These are phyloP conservation scores for Scartelaos histophorus DNA, from an alignment of 2,113 vertebrate genomes.

Conservation along the genomic window DNA sequence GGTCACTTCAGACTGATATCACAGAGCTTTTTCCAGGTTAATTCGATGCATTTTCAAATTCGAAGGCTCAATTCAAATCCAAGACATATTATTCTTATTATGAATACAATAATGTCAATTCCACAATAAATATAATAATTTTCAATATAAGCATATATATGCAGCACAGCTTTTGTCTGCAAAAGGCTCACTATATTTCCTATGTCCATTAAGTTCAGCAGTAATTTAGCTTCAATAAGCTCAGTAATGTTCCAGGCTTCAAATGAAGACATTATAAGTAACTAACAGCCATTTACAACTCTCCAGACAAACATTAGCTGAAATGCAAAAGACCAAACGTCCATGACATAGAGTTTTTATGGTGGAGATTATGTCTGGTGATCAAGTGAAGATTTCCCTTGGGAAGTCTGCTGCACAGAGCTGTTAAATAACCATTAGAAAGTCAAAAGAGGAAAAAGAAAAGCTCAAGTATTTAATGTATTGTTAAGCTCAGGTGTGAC, in stretches of 20 bases:
- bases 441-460: neutral
- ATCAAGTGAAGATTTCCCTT: conserved; percentile 14
- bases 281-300: conserved; percentile 13
- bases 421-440: neutral
- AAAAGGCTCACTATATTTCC: neutral
- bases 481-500: neutral
- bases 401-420: neutral
- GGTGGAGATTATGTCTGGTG: conserved; percentile 13
- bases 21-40: too few species aligned
- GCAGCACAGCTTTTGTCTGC: neutral
- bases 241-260: conserved; percentile 5
- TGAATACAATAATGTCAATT: neutral
- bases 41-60: too few species aligned
- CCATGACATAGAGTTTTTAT: conserved; percentile 6
- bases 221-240: conserved; percentile 26
- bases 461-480: neutral
- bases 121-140: neutral
- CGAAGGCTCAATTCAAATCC: neutral
- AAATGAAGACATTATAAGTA: conserved; percentile 13
- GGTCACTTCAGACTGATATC: too few species aligned
- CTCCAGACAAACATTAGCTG: conserved; percentile 8
- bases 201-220: neutral
- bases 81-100: neutral
- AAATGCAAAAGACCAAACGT: conserved; percentile 3
- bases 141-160: neutral